Conservation (phyloP, 1,140 invertebrate species). For the Potamilus streckersoni region DNA sequence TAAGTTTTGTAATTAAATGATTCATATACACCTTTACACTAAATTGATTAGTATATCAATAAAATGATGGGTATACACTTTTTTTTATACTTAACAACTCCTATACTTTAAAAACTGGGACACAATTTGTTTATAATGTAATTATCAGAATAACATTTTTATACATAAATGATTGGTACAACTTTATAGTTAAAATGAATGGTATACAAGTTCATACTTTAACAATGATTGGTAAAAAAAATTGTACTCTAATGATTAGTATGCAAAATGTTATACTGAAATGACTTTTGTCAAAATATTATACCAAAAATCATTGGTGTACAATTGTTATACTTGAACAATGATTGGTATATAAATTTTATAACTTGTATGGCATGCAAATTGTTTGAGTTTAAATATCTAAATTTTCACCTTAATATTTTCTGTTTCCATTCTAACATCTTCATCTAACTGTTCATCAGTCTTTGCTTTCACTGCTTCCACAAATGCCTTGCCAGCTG, state of each 20-base stretch:
- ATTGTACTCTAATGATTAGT: neutral
- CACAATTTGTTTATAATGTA: no score
- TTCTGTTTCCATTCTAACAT: slow-evolving; percentile 57
- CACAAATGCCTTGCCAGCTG: slow-evolving; percentile 63
- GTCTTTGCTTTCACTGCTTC: slow-evolving; percentile 60
- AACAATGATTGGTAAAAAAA: neutral
- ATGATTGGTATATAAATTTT: neutral
- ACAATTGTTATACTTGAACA: neutral
- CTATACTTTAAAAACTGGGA: no score
- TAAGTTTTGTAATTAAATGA: no score
- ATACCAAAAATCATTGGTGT: neutral
- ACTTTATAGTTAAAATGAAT: neutral
- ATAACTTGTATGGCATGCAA: neutral
- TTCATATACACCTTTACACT: no score
- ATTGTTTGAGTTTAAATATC: no score
- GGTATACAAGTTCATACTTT: neutral
- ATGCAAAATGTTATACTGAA: neutral
- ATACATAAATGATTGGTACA: neutral
- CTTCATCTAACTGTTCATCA: slow-evolving; percentile 59
- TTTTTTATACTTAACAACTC: no score
- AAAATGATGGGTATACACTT: no score
- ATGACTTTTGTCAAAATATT: neutral
- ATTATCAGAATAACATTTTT: no score
- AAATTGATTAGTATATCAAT: no score
- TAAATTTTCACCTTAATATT: slow-evolving; percentile 34